A percentile compares a stretch with the other conserved stretches of the same genome.
Conservation (phyloP, 2,797 vertebrate genomes). For the Apodemus agrarius region DNA sequence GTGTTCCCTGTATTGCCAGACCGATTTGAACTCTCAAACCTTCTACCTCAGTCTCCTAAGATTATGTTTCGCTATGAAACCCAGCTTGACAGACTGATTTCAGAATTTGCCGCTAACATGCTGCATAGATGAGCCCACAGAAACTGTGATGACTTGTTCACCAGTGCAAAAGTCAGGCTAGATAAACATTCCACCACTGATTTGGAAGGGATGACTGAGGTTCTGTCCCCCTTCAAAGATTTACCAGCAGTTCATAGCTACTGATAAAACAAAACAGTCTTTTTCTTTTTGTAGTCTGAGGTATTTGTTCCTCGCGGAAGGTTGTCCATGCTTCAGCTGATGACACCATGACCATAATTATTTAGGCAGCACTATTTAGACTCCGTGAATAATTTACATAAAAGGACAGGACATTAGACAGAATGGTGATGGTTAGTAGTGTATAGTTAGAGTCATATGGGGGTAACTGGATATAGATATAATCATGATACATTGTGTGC, state of each 20-base stretch:
- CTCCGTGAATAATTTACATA: background rate
- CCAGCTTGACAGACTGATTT: background rate
- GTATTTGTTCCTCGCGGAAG: no score
- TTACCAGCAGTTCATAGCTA: no score
- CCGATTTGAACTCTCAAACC: background rate
- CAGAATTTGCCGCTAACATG: background rate
- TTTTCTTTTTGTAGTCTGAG: no score
- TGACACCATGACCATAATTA: background rate
- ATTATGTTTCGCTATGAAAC: background rate
- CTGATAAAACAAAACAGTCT: rapidly evolving
- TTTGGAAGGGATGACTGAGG: background rate
- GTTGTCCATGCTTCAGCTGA: no score
- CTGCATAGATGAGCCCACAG: background rate
- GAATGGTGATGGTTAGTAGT: no score
- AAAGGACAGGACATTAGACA: background rate
- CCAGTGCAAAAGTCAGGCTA: background rate
- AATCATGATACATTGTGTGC: background rate
- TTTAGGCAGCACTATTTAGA: background rate
- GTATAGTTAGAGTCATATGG: background rate
- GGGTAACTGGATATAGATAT: no score
- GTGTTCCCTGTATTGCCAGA: background rate
- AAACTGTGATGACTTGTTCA: background rate
- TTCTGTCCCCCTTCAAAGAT: background rate
- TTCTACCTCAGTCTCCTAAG: background rate
- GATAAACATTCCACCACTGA: background rate